A percentile compares a stretch with the other conserved stretches of the same genome.
Conservation (phyloP, 2,888 invertebrate genomes). For the Diaprepes abbreviatus region DNA sequence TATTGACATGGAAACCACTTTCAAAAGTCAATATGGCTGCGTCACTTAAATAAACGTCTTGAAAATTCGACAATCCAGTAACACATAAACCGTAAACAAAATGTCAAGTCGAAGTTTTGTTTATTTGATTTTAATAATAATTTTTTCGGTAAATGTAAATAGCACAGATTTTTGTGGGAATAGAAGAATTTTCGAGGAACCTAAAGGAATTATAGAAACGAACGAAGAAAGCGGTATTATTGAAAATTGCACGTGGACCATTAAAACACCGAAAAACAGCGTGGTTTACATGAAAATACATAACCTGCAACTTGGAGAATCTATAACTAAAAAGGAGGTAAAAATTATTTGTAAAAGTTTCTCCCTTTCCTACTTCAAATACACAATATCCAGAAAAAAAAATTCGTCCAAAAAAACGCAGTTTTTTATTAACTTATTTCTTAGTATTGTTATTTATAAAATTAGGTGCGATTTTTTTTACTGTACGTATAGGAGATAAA, state of each 20-base stretch:
- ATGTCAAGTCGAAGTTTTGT: constrained; percentile 28
- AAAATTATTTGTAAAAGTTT: no score
- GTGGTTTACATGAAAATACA: constrained; percentile 30
- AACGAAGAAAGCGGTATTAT: not conserved
- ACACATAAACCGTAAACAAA: constrained; percentile 23
- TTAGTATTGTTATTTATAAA: no score
- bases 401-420: no score
- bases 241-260: constrained; percentile 39
- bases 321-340: not conserved
- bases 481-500: no score
- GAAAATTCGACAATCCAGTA: constrained; percentile 8
- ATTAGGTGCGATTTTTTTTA: no score
- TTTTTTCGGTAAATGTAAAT: constrained; percentile 20
- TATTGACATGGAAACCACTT: constrained; percentile 26
- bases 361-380: no score
- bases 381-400: no score
- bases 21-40: constrained; percentile 12
- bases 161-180: constrained; percentile 31
- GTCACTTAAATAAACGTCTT: constrained; percentile 15
- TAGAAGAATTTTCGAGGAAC: not conserved
- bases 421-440: no score
- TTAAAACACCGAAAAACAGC: constrained; percentile 22
- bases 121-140: constrained; percentile 26
- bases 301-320: constrained; percentile 22
- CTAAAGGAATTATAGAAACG: constrained; percentile 32